phyloP scores from a whole-genome alignment of 2,797 vertebrate species.

The Macroramphosus scolopax region DNA sequence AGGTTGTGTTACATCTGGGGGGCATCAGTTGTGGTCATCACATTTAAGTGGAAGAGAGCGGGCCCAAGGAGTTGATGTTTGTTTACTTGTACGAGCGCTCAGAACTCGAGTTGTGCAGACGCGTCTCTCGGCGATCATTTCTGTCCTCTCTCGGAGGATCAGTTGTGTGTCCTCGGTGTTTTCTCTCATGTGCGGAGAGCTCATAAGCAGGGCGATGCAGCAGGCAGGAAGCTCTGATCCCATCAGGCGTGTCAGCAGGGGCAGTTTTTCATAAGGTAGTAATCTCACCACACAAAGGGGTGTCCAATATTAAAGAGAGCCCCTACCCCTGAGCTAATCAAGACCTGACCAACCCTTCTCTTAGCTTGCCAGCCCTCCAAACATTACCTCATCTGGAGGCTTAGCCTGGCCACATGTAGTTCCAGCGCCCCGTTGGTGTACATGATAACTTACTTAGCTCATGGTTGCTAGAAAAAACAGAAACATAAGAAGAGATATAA shows the following conservation, averaged over 20 bases:
- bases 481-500: slow-evolving; percentile 57
- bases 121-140: slow-evolving; percentile 5
- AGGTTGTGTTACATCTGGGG: slow-evolving; percentile 59
- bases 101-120: too few relatives aligned
- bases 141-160: slow-evolving; percentile 11
- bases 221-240: slow-evolving; percentile 71
- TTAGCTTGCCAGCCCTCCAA: slow-evolving; percentile 50
- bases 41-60: slow-evolving; percentile 5
- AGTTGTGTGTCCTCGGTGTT: slow-evolving; percentile 21
- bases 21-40: slow-evolving; percentile 46
- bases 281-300: slow-evolving; percentile 75
- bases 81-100: slow-evolving; percentile 4
- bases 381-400: slow-evolving; percentile 71
- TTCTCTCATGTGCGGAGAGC: slow-evolving; percentile 24
- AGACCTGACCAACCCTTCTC: slow-evolving; percentile 63
- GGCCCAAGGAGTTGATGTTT: slow-evolving; percentile 12
- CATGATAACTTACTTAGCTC: slow-evolving; percentile 72
- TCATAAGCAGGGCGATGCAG: slow-evolving; percentile 58
- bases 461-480: slow-evolving; percentile 35
- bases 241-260: slow-evolving; percentile 71
- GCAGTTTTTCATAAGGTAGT: slow-evolving; percentile 76
- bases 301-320: slow-evolving; percentile 68
- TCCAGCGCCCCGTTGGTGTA: slow-evolving; percentile 46
- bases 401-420: slow-evolving; percentile 60
- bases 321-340: slow-evolving; percentile 72